Conservation (phyloP, 2,888 invertebrate genomes). For the Unio pictorum region DNA sequence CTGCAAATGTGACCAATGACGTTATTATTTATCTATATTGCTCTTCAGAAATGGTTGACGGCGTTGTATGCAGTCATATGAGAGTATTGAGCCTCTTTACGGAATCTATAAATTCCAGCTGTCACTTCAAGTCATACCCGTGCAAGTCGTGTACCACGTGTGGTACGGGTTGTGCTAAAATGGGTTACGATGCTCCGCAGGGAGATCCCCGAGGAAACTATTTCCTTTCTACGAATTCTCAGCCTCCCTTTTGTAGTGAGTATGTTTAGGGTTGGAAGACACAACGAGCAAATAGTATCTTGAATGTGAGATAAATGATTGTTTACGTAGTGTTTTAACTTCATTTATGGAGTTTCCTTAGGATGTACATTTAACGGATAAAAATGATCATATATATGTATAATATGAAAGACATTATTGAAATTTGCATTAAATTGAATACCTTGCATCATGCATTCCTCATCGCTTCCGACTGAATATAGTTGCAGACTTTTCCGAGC, state of each 20-base stretch:
- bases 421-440: no score
- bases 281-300: no score
- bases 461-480: no score
- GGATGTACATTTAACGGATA: no score
- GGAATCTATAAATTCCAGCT: conserved; percentile 18
- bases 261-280: no score
- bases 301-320: no score
- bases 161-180: conserved; percentile 54
- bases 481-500: no score
- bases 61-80: conserved; percentile 22
- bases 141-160: conserved; percentile 35
- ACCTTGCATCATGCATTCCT: no score
- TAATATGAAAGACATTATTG: no score
- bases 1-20: neutral
- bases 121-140: conserved; percentile 10
- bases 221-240: conserved; percentile 16
- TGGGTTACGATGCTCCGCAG: conserved; percentile 62
- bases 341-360: no score
- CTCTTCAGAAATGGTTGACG: conserved; percentile 5
- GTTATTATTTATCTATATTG: neutral
- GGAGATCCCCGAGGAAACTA: conserved; percentile 9
- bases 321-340: no score
- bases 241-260: conserved; percentile 11
- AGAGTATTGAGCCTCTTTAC: conserved; percentile 16
- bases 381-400: no score